Conservation (phyloP, 2,888 invertebrate species). For the Cyrtodaria siliqua region DNA sequence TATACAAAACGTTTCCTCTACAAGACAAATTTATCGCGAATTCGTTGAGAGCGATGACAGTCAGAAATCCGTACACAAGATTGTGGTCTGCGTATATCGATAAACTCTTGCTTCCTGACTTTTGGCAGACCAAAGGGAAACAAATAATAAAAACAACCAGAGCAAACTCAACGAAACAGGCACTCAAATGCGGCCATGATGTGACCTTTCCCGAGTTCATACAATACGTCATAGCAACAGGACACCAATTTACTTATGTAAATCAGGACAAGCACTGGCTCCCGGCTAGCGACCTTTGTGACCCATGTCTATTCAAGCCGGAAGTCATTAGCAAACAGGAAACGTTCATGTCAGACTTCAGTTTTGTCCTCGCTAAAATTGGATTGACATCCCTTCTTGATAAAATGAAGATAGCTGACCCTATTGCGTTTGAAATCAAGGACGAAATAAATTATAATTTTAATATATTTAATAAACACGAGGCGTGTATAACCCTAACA, state of each 20-base stretch:
- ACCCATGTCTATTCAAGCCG: slow-evolving; percentile 67
- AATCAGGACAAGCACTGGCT: slow-evolving; percentile 69
- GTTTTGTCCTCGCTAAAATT: slow-evolving; percentile 51
- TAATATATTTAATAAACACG: slow-evolving; percentile 8
- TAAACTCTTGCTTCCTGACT: slow-evolving; percentile 72
- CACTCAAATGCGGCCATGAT: slow-evolving; percentile 66
- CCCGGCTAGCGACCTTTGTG: slow-evolving; percentile 67
- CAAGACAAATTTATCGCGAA: slow-evolving; percentile 6
- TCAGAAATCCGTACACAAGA: slow-evolving; percentile 70
- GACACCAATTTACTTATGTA: slow-evolving; percentile 16
- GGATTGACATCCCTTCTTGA: slow-evolving; percentile 32
- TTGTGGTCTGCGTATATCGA: slow-evolving; percentile 74
- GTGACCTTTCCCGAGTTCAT: slow-evolving; percentile 73
- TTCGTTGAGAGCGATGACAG: slow-evolving; percentile 60
- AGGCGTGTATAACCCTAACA: slow-evolving; percentile 27
- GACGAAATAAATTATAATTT: slow-evolving; percentile 58
- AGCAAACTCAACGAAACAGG: slow-evolving; percentile 2
- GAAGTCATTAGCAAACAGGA: slow-evolving; percentile 66
- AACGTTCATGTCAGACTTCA: slow-evolving; percentile 63
- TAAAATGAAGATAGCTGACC: slow-evolving; percentile 21
- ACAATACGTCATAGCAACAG: slow-evolving; percentile 41
- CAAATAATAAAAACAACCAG: slow-evolving; percentile 34
- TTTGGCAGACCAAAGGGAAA: slow-evolving; percentile 66
- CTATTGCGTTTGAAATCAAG: slow-evolving; percentile 46
- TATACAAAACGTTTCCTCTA: slow-evolving; percentile 11